Evolutionary conservation across 2,113 vertebrate species (phyloP).

Genomic region (Orthochromis indermauri): DNA sequence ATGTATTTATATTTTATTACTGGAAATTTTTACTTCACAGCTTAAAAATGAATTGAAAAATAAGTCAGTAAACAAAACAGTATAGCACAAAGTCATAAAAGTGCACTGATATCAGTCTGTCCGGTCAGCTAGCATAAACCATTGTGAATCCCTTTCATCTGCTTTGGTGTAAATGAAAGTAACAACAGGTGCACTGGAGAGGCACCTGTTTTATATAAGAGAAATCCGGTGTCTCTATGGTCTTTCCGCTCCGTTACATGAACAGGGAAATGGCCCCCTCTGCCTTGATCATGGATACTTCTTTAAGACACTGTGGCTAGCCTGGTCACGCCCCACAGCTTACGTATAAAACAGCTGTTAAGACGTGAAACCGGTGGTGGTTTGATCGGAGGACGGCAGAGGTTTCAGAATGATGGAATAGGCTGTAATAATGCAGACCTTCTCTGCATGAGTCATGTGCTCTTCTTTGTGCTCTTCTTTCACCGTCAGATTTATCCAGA

Average conservation of each 20-base stretch:
- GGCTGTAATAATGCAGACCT: neutral
- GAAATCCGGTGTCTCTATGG: neutral
- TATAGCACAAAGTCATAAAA: neutral
- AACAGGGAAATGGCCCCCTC: neutral
- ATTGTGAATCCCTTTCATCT: neutral
- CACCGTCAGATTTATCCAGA: neutral
- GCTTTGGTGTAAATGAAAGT: neutral
- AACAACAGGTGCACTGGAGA: neutral
- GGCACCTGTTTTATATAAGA: conserved; percentile 2
- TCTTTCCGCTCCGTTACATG: neutral
- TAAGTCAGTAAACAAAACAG: neutral
- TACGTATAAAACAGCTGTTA: neutral
- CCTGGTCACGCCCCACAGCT: neutral
- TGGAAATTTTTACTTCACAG: neutral
- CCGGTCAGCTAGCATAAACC: neutral
- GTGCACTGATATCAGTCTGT: neutral
- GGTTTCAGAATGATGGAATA: neutral
- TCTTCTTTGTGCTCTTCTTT: neutral
- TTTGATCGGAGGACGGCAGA: neutral
- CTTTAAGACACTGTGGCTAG: neutral
- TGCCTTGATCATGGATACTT: neutral
- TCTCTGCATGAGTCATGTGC: fast-evolving
- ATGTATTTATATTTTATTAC: neutral
- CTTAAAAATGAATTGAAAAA: neutral
- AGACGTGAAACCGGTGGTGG: neutral